Evolutionary conservation across 2,888 invertebrate species (phyloP), one percentile per base, ranked within the genome.

Genomic region (Microctonus hyperodae): DNA sequence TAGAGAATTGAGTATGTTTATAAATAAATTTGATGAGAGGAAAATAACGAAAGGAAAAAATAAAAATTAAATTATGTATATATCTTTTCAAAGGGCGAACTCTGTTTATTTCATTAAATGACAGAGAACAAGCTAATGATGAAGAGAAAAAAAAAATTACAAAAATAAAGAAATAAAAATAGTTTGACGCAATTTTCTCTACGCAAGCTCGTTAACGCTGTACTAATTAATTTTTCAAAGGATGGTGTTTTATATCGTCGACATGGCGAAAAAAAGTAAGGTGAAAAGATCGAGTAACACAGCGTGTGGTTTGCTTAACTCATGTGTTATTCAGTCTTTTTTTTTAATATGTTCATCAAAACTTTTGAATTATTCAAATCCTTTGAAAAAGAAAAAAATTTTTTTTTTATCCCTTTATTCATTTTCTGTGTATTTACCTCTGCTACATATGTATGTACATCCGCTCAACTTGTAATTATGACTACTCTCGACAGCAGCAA

Each of bases 211-310:
- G 60, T 65, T 65, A 60, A 53, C 28, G 23, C 25, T 51, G 44
- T 33, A 23, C 60, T 60, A 65, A 65, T 65, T 65, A 65, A 65
- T 65, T 65, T 40, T 28, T 59, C 53, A 65, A 65, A 60, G 44
- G 28, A 25, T 22, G 33, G 13, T 57, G 33, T 35, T 33, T 13
- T n/a, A 13, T 37, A 37, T 37, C 13, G 13, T 37, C 13, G n/a
- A 6, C 37, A n/a, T n/a, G 4, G 11, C 13, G 33, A 20, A 22
- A 20, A 22, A 50, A 31, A 22, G 31, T 2, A 22, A 50, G 31
- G 22, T 13, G 31, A 35, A 35, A 37, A 37, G 11, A 22, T 16
- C 35, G 10, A 22, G 3, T 37, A 57, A 57, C 20, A 20, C 37
- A 57, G 35, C 35, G 9, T 22, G 13, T 9, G 22, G 13, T 35